Evolutionary conservation across 2,113 vertebrate genomes (phyloP).

Genomic region (Sarotherodon lohbergeri): DNA sequence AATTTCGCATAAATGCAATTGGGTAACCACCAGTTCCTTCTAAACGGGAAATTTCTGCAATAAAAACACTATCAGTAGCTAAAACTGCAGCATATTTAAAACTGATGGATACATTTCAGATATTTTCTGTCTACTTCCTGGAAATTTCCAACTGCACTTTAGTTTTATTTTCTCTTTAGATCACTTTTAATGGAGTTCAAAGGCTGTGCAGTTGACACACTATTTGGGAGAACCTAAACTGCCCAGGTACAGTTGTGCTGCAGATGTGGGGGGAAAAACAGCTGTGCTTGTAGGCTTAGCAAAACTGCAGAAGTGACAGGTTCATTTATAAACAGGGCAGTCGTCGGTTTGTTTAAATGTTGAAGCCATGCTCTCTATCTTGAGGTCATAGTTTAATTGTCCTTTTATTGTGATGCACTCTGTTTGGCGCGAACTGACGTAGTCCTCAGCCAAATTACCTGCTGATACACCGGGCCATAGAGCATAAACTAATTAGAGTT

Average conservation of each 20-base stretch:
- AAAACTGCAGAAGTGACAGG: background rate
- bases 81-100: background rate
- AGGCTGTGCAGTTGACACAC: background rate
- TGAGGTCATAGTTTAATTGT: background rate
- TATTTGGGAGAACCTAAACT: background rate
- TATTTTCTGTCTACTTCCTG: background rate
- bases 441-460: background rate
- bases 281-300: background rate
- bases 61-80: background rate
- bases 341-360: background rate
- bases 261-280: rapidly evolving
- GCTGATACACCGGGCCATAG: background rate
- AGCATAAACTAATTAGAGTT: background rate
- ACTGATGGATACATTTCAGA: background rate
- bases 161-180: background rate
- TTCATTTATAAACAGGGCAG: background rate
- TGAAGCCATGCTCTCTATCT: background rate
- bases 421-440: background rate
- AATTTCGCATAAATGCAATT: background rate
- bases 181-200: background rate
- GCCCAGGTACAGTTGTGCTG: background rate
- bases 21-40: background rate
- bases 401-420: background rate
- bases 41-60: background rate
- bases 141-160: background rate